Base-by-base conservation (phyloP, 2,888 invertebrate species). In the Oxycera nigricornis region DNA sequence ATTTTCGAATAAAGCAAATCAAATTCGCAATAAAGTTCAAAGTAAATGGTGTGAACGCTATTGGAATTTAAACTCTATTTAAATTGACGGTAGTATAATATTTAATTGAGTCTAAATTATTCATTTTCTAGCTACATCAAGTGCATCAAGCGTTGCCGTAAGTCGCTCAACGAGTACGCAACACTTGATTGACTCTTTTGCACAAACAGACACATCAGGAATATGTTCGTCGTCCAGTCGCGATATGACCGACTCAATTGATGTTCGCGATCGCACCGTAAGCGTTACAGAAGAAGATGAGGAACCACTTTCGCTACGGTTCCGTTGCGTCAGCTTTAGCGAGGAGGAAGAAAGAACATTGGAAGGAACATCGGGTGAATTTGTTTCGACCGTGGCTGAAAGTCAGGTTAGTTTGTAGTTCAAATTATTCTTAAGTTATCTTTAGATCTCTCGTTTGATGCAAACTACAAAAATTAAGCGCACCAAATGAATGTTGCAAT, bases 241-340 rank as follows among this genome's bases (percentile, higher is more conserved):
- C 20, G 78, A 79, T 73, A 78, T 78, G 77, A 72, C 77, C 14
- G 79, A 79, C 67, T 78, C 78, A 0, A 57, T 62, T 7, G 75
- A 67, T 73, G 67, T 80, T 57, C 82, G 83, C 75, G 83, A 84
- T 75, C 82, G 83, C 46, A 83, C 82, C 52, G 81, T 82, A 73
- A 83, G 83, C 22, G 41, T 72, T 78, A 81, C 81, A 9, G 84
- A 83, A 79, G 84, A 84, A 76, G 84, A 84, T 50, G 83, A 82
- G 28, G 84, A 84, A 76, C 81, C 81, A 4, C 74, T 82, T 26
- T 76, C 83, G 74, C 73, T 82, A 1, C 81, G 82, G 50, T 82
- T 81, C 78, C 83, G 82, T 75, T 84, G 83, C 76, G 80, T 82
- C 72, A 84, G 83, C 77, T 80, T 84, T 62, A 83, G 83, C 74